These are phyloP conservation scores for Siderastrea radians DNA, from an alignment of 92 coral and sea anemone species.

Conservation along the genomic window DNA sequence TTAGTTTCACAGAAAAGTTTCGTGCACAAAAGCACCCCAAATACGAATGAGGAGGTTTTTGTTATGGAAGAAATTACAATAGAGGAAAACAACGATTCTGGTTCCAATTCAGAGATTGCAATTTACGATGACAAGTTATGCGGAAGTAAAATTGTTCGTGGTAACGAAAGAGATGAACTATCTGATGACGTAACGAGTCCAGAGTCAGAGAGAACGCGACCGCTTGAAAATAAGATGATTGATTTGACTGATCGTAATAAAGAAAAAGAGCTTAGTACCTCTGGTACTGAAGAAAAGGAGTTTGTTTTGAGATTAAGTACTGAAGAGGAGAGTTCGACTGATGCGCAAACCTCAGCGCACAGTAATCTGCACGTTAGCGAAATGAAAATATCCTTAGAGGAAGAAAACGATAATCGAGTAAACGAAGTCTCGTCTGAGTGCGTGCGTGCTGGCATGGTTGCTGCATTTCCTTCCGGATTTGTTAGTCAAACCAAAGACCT, in stretches of 20 bases:
- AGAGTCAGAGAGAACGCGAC: not conserved
- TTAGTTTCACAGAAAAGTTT: not conserved
- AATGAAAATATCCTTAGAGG: not conserved
- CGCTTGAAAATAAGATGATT: not conserved
- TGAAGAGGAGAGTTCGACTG: not conserved
- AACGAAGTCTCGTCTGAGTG: not conserved
- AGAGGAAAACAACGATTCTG: not conserved
- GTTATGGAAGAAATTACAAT: not conserved
- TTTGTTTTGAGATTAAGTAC: slow-evolving; percentile 6
- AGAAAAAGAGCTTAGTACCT: not conserved
- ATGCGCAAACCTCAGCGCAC: not conserved
- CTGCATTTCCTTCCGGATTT: not conserved
- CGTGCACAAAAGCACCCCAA: not conserved
- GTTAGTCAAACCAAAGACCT: not conserved
- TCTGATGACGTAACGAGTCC: not conserved
- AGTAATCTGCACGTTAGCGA: not conserved
- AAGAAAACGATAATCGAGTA: not conserved
- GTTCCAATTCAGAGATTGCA: not conserved
- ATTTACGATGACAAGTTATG: not conserved
- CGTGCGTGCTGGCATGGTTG: not conserved
- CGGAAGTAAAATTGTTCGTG: not conserved
- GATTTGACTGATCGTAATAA: not conserved
- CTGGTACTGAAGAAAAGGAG: not conserved
- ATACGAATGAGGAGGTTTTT: not conserved
- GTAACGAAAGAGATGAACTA: not conserved